Evolutionary conservation across 2,888 invertebrate species (phyloP).

Genomic region (Tetragonisca angustula): DNA sequence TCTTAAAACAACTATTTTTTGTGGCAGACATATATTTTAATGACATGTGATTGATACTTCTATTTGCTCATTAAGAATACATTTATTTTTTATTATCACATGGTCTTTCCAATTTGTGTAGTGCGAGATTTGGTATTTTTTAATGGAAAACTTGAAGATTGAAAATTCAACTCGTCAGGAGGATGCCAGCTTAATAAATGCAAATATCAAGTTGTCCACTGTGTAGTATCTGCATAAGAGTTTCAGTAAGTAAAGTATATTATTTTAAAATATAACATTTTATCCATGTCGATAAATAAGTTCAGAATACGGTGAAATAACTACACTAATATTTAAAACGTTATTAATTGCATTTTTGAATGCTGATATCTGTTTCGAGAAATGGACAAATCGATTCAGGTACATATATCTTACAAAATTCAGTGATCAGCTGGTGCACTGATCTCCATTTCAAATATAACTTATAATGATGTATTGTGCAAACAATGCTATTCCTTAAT

Average conservation of each 20-base stretch:
- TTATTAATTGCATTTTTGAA: constrained; percentile 22
- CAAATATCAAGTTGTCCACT: constrained; percentile 69
- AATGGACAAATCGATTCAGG: constrained; percentile 17
- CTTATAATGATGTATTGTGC: not conserved
- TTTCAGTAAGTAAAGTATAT: constrained; percentile 70
- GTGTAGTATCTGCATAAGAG: constrained; percentile 66
- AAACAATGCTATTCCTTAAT: constrained; percentile 19
- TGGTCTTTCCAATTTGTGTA: constrained; percentile 73
- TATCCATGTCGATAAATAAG: constrained; percentile 36
- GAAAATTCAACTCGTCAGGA: constrained; percentile 66
- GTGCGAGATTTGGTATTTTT: constrained; percentile 73
- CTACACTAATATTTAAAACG: constrained; percentile 38
- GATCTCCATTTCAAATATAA: constrained; percentile 13
- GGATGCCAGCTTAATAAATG: constrained; percentile 70
- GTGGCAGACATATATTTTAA: constrained; percentile 32
- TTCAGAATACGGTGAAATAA: constrained; percentile 30
- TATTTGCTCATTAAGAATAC: constrained; percentile 44
- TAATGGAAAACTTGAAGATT: constrained; percentile 70
- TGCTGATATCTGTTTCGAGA: constrained; percentile 22
- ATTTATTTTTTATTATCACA: constrained; percentile 65
- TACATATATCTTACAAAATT: constrained; percentile 18
- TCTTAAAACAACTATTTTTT: constrained; percentile 18
- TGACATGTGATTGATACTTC: constrained; percentile 39
- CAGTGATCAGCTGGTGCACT: constrained; percentile 9
- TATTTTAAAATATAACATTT: constrained; percentile 54